Percentiles rank a stretch among this genome's conserved stretches.
Evolutionary conservation across 2,888 invertebrate genomes (phyloP).

Genomic region (Rhabditoides inermis): DNA sequence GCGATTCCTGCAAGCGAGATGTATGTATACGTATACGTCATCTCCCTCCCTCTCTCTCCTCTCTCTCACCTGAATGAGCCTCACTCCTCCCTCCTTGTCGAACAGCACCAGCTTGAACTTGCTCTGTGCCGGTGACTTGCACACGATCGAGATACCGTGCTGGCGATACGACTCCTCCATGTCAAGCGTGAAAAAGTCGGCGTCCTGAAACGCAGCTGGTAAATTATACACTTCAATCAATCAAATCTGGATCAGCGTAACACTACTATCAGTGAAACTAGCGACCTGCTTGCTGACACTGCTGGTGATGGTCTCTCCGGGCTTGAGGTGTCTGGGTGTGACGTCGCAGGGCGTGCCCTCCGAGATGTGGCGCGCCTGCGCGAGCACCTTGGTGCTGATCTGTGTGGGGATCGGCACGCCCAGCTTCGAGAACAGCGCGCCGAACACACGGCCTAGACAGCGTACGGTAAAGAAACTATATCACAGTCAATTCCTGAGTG

Average conservation of each 20-base stretch:
- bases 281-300: slow-evolving; percentile 40
- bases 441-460: slow-evolving; percentile 50
- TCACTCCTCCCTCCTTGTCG: slow-evolving; percentile 52
- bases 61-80: slow-evolving; percentile 41
- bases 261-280: too few species aligned
- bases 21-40: too few species aligned
- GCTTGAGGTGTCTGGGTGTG: slow-evolving; percentile 21
- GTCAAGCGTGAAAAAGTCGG: slow-evolving; percentile 42
- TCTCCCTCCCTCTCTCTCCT: too few species aligned
- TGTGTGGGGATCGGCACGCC: slow-evolving; percentile 53
- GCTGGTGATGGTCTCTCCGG: slow-evolving; percentile 33
- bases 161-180: slow-evolving; percentile 29
- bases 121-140: slow-evolving; percentile 44
- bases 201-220: slow-evolving; percentile 30
- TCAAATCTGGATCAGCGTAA: not conserved
- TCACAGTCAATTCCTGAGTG: too few species aligned
- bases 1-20: slow-evolving; percentile 34
- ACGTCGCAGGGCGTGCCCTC: slow-evolving; percentile 24
- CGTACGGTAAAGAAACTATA: too few species aligned
- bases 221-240: not conserved
- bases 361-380: slow-evolving; percentile 42
- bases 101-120: slow-evolving; percentile 52
- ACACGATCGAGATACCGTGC: slow-evolving; percentile 47
- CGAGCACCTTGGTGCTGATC: slow-evolving; percentile 48
- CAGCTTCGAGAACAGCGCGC: slow-evolving; percentile 51